Evolutionary conservation across 2,888 invertebrate species (phyloP), one percentile per base, ranked within the genome.

Genomic region (Spisula subtruncata): DNA sequence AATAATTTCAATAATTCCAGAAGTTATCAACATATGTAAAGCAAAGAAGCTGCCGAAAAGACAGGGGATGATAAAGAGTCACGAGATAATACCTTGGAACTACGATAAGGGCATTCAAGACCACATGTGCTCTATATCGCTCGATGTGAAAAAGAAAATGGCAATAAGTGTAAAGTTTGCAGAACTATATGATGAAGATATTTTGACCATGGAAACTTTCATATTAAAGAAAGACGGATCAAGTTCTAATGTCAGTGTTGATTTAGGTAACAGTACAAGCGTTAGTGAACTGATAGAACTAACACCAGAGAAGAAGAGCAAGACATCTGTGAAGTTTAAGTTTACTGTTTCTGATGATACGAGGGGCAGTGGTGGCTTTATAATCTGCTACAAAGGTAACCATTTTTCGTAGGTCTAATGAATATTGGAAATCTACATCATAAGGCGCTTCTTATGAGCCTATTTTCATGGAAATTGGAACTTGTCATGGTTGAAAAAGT

Each of bases 361-460:
- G 12, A 16, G 5, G 0, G 87, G 87, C 6, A 79, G 87, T 35
- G 87, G 83, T 12, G 87, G 87, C 4, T 87, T 87, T 56, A 46
- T 87, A 10, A 79, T 87, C 20, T 87, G 87, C 25, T 87, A 87
- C 46, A 87, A 79, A 71, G 87, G 87, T 83, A 87, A 35, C 14
- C 2, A 16, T 1, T 32, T 79, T 41, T 41, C 1, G 5, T 51
- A 10, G 5, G 5, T 51, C 14, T 14, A 12, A 16, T 51, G 5
- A 16, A 51, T 51, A 10, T n/a, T 60, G 60, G 12, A 8, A 1
- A 5, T 60, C 12, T n/a, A 20, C 12, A 56, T 56, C n/a, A 20
- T 20, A n/a, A n/a, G n/a, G n/a, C n/a, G n/a, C n/a, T n/a, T n/a
- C n/a, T n/a, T n/a, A n/a, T n/a, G n/a, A n/a, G n/a, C n/a, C n/a